A percentile compares a stretch with the other conserved stretches of the same genome.
Evolutionary conservation across 2,797 vertebrate species (phyloP).

Genomic region (Onychomys torridus): DNA sequence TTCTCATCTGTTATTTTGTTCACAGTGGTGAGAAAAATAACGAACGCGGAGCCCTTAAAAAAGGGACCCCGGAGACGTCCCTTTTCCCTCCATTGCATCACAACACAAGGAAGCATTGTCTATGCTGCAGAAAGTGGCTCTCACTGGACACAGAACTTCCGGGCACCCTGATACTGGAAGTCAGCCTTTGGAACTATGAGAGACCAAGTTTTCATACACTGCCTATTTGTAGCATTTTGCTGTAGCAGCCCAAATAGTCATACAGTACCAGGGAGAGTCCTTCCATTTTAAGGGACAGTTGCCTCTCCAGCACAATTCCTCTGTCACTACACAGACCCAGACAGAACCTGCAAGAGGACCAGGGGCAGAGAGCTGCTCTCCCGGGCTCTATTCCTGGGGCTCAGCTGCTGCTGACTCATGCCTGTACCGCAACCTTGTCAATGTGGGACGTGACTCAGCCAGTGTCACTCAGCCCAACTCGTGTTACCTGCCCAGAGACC

Average conservation of each 20-base stretch:
- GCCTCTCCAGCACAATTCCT: background rate
- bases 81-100: fast-evolving
- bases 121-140: background rate
- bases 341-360: background rate
- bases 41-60: background rate
- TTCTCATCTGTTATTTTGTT: background rate
- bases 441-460: background rate
- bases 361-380: background rate
- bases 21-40: background rate
- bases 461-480: fast-evolving
- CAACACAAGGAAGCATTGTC: background rate
- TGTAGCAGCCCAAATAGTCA: background rate
- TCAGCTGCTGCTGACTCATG: background rate
- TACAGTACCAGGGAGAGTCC: background rate
- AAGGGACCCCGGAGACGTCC: background rate
- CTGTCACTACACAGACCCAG: background rate
- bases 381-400: background rate
- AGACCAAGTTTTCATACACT: background rate
- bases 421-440: fast-evolving
- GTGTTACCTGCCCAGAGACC: background rate
- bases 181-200: background rate
- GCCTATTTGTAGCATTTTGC: no score
- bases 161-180: no score
- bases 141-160: background rate
- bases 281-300: background rate